These are phyloP conservation scores for Parnassius mnemosyne DNA, from an alignment of 2,888 invertebrate species.

Conservation along the genomic window DNA sequence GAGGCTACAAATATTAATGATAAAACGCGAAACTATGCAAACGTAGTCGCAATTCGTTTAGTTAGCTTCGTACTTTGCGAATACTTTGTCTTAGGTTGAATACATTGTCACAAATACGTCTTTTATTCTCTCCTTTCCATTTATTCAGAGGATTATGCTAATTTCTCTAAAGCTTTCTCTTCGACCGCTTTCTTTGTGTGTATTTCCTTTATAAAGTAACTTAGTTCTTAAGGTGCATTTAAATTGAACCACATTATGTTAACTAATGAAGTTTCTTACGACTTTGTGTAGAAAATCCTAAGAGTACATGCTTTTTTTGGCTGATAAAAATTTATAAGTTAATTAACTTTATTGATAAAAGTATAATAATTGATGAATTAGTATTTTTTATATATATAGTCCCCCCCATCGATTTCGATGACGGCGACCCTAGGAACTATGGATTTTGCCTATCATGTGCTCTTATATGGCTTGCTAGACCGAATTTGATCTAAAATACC, in stretches of 20 bases:
- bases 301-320: not conserved
- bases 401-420: too few relatives aligned
- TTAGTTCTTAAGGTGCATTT: constrained; percentile 8
- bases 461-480: too few relatives aligned
- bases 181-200: constrained; percentile 23
- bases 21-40: constrained; percentile 2
- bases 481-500: too few relatives aligned
- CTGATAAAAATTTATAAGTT: too few relatives aligned
- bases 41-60: constrained; percentile 18
- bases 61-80: constrained; percentile 21
- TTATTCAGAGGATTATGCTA: constrained; percentile 27
- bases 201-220: constrained; percentile 22
- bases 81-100: constrained; percentile 23
- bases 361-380: too few relatives aligned
- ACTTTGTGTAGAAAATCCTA: not conserved
- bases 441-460: too few relatives aligned
- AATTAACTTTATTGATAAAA: too few relatives aligned
- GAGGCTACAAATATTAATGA: too few relatives aligned
- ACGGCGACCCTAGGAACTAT: too few relatives aligned
- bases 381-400: too few relatives aligned
- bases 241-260: constrained; percentile 9
- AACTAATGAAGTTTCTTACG: constrained; percentile 7
- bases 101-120: constrained; percentile 26
- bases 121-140: constrained; percentile 22
- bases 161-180: constrained; percentile 25